These are phyloP conservation scores for Ornithorhynchus anatinus DNA, from an alignment of 2,113 vertebrate species.

Conservation along the genomic window DNA sequence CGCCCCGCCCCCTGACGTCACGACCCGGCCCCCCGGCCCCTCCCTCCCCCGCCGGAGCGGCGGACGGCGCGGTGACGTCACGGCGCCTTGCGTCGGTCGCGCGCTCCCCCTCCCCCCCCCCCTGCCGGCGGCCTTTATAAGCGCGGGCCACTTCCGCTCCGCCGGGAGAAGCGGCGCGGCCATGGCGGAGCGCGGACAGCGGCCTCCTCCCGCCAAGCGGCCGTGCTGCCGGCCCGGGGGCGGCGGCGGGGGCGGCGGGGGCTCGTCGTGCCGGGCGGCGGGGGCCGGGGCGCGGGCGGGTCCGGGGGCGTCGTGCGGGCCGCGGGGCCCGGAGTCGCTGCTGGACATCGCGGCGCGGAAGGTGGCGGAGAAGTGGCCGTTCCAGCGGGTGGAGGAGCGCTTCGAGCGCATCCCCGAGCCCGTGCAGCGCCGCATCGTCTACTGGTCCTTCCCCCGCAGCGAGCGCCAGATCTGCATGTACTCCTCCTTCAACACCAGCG, in stretches of 20 bases:
- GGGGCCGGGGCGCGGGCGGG: slow-evolving; percentile 70
- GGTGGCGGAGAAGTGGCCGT: slow-evolving; percentile 97
- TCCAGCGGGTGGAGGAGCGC: slow-evolving; percentile 92
- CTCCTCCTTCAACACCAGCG: slow-evolving; percentile 90
- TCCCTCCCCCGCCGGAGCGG: slow-evolving; percentile 17
- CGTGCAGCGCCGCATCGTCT: slow-evolving; percentile 93
- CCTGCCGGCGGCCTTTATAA: slow-evolving; percentile 88
- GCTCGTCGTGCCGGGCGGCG: slow-evolving; percentile 57
- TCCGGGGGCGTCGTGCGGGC: slow-evolving; percentile 74
- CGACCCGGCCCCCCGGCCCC: not conserved
- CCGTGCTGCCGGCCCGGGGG: slow-evolving; percentile 90
- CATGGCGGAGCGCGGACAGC: slow-evolving; percentile 97
- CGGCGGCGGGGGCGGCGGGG: slow-evolving; percentile 50
- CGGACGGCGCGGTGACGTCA: slow-evolving; percentile 51
- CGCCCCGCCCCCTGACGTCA: slow-evolving; percentile 44
- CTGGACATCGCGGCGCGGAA: slow-evolving; percentile 91
- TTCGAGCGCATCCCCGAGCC: slow-evolving; percentile 96
- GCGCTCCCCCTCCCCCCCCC: slow-evolving; percentile 62
- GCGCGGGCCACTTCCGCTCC: slow-evolving; percentile 89
- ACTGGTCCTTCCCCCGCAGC: slow-evolving; percentile 95
- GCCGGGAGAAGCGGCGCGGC: slow-evolving; percentile 90
- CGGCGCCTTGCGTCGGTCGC: slow-evolving; percentile 58
- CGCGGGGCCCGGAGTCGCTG: slow-evolving; percentile 87
- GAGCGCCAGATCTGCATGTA: slow-evolving; percentile 97
- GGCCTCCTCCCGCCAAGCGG: slow-evolving; percentile 91